Evolutionary conservation across 2,888 invertebrate genomes (phyloP).

Genomic region (Fissipunctia ypsillon): DNA sequence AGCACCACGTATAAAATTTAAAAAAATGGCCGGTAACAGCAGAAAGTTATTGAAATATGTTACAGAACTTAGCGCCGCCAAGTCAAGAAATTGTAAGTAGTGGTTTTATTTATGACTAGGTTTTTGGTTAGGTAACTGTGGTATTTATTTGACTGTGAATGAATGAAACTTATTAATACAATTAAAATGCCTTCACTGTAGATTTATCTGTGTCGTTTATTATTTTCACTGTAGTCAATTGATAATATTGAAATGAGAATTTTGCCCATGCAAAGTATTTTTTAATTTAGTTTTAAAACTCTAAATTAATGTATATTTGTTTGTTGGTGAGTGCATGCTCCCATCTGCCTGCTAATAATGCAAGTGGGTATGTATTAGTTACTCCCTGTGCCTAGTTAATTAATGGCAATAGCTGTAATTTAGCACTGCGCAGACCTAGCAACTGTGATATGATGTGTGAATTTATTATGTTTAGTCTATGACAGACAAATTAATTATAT

Average conservation of each 20-base stretch:
- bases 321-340: not conserved
- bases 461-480: not conserved
- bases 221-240: not conserved
- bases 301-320: not conserved
- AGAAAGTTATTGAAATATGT: constrained; percentile 82
- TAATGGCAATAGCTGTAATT: constrained; percentile 25
- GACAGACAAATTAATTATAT: not conserved
- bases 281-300: constrained; percentile 18
- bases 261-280: constrained; percentile 44
- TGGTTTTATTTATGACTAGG: constrained; percentile 30
- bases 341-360: constrained; percentile 7
- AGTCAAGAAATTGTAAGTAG: constrained; percentile 84
- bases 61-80: constrained; percentile 74
- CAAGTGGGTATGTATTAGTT: constrained; percentile 6
- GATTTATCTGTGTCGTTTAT: not conserved
- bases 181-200: not conserved
- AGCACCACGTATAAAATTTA: constrained; percentile 61
- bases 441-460: not conserved
- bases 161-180: constrained; percentile 9
- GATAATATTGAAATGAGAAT: constrained; percentile 28
- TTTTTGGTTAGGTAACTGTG: constrained; percentile 76
- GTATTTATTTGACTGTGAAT: constrained; percentile 19
- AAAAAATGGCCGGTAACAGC: constrained; percentile 80
- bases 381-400: constrained; percentile 11
- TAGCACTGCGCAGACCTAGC: not conserved